phyloP scores from a whole-genome alignment of 2,113 vertebrate species.

The Periophthalmus modestus region DNA sequence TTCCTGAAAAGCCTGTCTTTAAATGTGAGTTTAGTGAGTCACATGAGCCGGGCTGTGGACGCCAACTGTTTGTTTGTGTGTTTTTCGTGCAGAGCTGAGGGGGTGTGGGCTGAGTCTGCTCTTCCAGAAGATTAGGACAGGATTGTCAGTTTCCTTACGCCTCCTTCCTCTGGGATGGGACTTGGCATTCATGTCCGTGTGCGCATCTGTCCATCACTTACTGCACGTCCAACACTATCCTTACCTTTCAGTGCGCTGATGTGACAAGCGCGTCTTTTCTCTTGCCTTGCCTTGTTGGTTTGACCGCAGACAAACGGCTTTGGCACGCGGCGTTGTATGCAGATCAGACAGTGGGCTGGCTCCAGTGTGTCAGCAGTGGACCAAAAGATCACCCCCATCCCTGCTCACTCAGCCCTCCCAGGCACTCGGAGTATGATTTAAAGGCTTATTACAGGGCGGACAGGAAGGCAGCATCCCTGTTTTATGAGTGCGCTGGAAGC shows the following conservation, averaged over 20 bases:
- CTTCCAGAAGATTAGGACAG: conserved; percentile 57
- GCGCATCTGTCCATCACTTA: conserved; percentile 67
- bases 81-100: conserved; percentile 25
- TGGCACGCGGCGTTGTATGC: conserved; percentile 57
- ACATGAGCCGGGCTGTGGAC: conserved; percentile 20
- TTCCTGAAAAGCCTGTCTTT: conserved; percentile 20
- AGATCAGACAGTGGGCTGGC: conserved; percentile 59
- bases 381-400: conserved; percentile 39
- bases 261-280: conserved; percentile 54
- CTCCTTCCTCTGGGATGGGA: conserved; percentile 44
- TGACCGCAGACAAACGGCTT: conserved; percentile 48
- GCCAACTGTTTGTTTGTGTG: conserved; percentile 50
- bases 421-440: conserved; percentile 65
- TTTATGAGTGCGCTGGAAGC: conserved; percentile 2
- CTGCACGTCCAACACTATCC: conserved; percentile 48
- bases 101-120: conserved; percentile 37
- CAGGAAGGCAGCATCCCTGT: conserved; percentile 36
- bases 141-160: conserved; percentile 59
- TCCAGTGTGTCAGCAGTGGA: conserved; percentile 53
- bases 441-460: conserved; percentile 56
- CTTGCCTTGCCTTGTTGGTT: conserved; percentile 31
- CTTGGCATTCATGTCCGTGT: conserved; percentile 47
- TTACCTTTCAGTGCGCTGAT: conserved; percentile 54
- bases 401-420: conserved; percentile 61
- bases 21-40: conserved; percentile 3